These are phyloP conservation scores for Hippopotamyrus pictus DNA, from an alignment of 2,797 vertebrate species.

Conservation along the genomic window DNA sequence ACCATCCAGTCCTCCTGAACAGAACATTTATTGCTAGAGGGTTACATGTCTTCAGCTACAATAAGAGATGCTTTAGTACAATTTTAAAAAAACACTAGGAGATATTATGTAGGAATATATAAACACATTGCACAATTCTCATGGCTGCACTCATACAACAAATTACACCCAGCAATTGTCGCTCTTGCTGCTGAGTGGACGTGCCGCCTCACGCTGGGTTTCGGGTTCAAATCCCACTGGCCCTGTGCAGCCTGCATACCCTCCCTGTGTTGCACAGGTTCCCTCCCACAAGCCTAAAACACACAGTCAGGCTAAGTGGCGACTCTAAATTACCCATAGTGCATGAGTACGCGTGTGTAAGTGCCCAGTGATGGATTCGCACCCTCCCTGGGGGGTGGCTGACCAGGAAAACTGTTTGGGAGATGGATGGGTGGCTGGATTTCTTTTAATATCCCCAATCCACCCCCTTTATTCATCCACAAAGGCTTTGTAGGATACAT, in stretches of 20 bases:
- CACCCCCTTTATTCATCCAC: background rate
- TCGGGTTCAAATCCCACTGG: background rate
- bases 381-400: background rate
- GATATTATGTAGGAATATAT: background rate
- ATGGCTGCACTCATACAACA: background rate
- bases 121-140: slow-evolving; percentile 7
- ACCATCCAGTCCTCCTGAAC: background rate
- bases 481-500: background rate
- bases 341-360: background rate
- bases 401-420: background rate
- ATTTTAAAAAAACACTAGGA: background rate
- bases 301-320: background rate
- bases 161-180: background rate
- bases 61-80: background rate
- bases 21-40: background rate
- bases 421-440: background rate
- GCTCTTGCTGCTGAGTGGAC: background rate
- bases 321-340: background rate
- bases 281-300: background rate
- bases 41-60: background rate
- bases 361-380: background rate
- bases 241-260: background rate
- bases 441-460: background rate
- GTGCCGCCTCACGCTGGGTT: background rate
- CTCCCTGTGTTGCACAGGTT: background rate